Evolutionary conservation across 2,888 invertebrate species (phyloP).

Genomic region (Nomada ruficornis): DNA sequence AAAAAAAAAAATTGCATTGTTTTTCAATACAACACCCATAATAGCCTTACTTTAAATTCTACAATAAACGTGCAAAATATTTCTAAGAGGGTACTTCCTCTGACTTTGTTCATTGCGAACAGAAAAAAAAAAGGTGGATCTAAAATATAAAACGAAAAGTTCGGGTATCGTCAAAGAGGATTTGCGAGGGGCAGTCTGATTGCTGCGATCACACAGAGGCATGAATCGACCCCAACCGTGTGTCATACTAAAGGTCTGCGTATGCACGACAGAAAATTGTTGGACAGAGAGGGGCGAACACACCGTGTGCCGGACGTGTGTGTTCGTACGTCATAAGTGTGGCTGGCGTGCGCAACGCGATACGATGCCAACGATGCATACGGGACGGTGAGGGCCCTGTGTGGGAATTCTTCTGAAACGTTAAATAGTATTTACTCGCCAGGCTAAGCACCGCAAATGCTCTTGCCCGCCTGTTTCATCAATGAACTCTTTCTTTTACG

Average conservation of each 20-base stretch:
- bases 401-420: slow-evolving; percentile 73
- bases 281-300: slow-evolving; percentile 56
- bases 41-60: no score
- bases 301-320: slow-evolving; percentile 64
- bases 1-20: no score
- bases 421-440: slow-evolving; percentile 63
- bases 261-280: slow-evolving; percentile 35
- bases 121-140: background rate
- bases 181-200: slow-evolving; percentile 21
- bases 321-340: slow-evolving; percentile 82
- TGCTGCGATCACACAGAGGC: slow-evolving; percentile 16
- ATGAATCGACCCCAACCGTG: slow-evolving; percentile 52
- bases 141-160: slow-evolving; percentile 6
- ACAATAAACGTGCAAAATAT: no score
- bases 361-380: slow-evolving; percentile 71
- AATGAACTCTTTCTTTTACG: slow-evolving; percentile 58
- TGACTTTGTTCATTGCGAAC: background rate
- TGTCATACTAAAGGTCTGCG: slow-evolving; percentile 42
- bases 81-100: background rate
- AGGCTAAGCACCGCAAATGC: slow-evolving; percentile 25
- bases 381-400: slow-evolving; percentile 50
- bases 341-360: slow-evolving; percentile 80
- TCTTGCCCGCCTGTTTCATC: slow-evolving; percentile 37
- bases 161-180: slow-evolving; percentile 7
- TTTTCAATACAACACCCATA: no score